Conservation (phyloP, 2,797 vertebrate species). For the Sparus aurata region DNA sequence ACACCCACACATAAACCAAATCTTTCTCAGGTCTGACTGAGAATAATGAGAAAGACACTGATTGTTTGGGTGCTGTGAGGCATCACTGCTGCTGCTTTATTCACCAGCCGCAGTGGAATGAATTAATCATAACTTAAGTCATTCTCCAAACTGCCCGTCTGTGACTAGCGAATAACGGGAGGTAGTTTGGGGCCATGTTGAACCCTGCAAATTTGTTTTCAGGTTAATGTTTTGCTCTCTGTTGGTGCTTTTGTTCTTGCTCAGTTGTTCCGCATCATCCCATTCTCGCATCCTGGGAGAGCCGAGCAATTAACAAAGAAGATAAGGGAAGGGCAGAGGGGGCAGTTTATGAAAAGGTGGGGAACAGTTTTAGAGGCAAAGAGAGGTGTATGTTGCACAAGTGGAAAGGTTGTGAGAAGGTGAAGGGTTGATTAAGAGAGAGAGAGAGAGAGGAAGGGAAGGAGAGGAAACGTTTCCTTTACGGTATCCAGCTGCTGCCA, state of each 20-base stretch:
- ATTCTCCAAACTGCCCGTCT: conserved; percentile 58
- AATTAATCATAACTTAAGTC: conserved; percentile 71
- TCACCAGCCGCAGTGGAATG: conserved; percentile 55
- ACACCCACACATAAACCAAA: conserved; percentile 37
- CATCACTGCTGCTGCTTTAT: conserved; percentile 33
- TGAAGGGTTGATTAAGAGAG: conserved; percentile 49
- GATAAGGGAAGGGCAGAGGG: background rate
- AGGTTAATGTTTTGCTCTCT: conserved; percentile 27
- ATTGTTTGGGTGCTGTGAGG: conserved; percentile 58
- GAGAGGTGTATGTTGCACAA: conserved; percentile 23
- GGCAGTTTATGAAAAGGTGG: conserved; percentile 13
- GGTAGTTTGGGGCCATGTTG: conserved; percentile 16
- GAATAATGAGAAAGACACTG: conserved; percentile 52
- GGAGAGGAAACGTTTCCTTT: conserved; percentile 38
- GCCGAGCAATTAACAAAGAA: background rate
- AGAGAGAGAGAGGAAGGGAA: background rate
- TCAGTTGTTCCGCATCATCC: conserved; percentile 24
- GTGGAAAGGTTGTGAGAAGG: conserved; percentile 38
- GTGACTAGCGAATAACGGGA: conserved; percentile 24
- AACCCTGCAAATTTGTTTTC: conserved; percentile 33
- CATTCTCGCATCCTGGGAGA: background rate
- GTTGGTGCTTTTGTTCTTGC: conserved; percentile 17
- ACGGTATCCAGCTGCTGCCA: conserved; percentile 58
- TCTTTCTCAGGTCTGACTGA: conserved; percentile 46
- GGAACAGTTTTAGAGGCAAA: background rate